These are phyloP conservation scores for Rhopalosiphum padi DNA, from an alignment of 1,140 invertebrate species.

Conservation along the genomic window DNA sequence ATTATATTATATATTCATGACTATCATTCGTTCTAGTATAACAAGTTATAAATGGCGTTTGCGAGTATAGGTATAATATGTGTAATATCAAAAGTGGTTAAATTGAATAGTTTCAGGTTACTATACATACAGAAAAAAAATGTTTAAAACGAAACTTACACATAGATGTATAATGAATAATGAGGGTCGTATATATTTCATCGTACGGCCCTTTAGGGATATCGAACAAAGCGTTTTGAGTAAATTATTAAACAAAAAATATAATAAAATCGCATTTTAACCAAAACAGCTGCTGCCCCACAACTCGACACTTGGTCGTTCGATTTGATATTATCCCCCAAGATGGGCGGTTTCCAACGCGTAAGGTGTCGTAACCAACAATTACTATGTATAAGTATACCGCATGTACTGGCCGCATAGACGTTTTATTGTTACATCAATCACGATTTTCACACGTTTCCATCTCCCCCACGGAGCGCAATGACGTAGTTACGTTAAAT, in stretches of 20 bases:
- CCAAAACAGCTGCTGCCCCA: conserved; percentile 29
- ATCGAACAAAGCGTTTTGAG: conserved; percentile 23
- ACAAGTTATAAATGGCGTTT: background rate
- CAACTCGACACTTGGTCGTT: conserved; percentile 34
- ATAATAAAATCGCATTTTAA: conserved; percentile 21
- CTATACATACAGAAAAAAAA: background rate
- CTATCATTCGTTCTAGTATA: background rate
- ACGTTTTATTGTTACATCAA: conserved; percentile 35
- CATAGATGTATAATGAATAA: background rate
- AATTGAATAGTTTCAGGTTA: conserved; percentile 1
- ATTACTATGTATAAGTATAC: background rate
- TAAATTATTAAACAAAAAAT: conserved; percentile 29
- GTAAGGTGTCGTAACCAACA: conserved; percentile 54
- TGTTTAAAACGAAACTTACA: background rate
- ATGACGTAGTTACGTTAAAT: background rate
- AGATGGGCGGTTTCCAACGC: conserved; percentile 18
- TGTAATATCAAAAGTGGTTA: background rate
- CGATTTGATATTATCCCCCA: conserved; percentile 23
- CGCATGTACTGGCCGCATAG: background rate
- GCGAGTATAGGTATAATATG: background rate
- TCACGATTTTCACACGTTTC: conserved; percentile 43
- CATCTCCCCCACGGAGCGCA: background rate
- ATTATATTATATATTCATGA: background rate
- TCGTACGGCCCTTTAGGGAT: background rate
- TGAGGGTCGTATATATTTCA: conserved; percentile 8